A percentile compares a stretch with the other conserved stretches of the same genome.
Conservation (phyloP, 2,113 vertebrate species). For the Micromys minutus region DNA sequence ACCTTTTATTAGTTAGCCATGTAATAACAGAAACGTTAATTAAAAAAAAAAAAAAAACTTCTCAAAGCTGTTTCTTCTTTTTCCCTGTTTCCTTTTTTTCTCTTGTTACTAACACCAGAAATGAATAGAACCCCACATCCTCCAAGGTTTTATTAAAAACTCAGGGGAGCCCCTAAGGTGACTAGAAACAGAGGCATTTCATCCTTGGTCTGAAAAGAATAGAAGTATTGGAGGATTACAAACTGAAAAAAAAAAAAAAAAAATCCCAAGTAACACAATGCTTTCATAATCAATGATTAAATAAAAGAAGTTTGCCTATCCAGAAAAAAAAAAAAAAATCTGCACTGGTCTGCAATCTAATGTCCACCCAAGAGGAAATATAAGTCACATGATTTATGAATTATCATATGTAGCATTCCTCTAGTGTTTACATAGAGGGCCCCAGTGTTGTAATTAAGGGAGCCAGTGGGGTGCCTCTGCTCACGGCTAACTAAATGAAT, state of each 20-base stretch:
- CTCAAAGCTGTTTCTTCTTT: background rate
- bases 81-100: background rate
- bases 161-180: background rate
- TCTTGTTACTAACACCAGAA: background rate
- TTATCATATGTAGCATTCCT: conserved; percentile 52
- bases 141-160: background rate
- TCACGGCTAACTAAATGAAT: conserved; percentile 60
- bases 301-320: background rate
- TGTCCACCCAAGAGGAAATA: conserved; percentile 39
- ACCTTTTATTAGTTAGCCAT: background rate
- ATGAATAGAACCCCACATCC: background rate
- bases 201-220: background rate
- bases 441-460: conserved; percentile 68
- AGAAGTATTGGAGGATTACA: background rate
- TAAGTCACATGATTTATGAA: conserved; percentile 52
- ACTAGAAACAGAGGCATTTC: background rate
- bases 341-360: conserved; percentile 50
- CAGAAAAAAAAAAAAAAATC: conserved; percentile 45
- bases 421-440: conserved; percentile 42
- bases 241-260: conserved; percentile 21
- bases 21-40: background rate
- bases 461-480: conserved; percentile 52
- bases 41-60: background rate
- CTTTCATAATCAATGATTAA: background rate
- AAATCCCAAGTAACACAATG: background rate